Evolutionary conservation across 2,888 invertebrate species (phyloP), one percentile per base, ranked within the genome.

Genomic region (Mesorhabditis belari): DNA sequence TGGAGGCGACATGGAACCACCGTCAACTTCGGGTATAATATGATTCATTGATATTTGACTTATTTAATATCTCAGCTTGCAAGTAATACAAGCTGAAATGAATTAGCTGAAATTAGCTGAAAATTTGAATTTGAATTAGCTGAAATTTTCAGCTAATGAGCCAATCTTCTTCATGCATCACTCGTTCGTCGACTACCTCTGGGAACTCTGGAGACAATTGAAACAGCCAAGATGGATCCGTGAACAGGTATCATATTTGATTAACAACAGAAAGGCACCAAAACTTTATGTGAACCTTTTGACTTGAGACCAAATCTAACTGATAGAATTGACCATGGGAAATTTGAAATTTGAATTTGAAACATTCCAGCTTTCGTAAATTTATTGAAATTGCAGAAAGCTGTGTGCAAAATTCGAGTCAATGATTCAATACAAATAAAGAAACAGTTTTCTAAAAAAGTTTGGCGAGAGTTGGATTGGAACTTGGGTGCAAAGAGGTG

Each of bases 141-240:
- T 55, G 29, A 55, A 35, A 17, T 0, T 35, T 35, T n/a, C n/a
- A 35, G 44, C 44, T 35, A 35, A 35, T n/a, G 44, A 77, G 64
- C 79, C 79, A 24, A 69, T 80, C 62, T 79, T 79, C 73, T 79
- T 77, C 73, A 71, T 82, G 65, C 81, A 82, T 55, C 82, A 82
- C 65, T 75, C 80, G 4, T 82, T 81, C 64, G 79, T 82, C 60
- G 82, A 82, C 68, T 74, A 80, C 44, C 66, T 82, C 21, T 82
- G 82, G 81, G 82, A 82, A 60, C 71, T 73, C 53, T 79, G 79
- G 79, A 69, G 79, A 19, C 79, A 80, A 59, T 55, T 74, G 35
- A 68, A 71, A 56, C 79, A 79, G 55, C 73, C 76, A 23, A 65
- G 73, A 64, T 80, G 76, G 76, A 64, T 74, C 56, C 65, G 77